Evolutionary conservation across 1,140 invertebrate genomes (phyloP).

Genomic region (Ooceraea biroi): DNA sequence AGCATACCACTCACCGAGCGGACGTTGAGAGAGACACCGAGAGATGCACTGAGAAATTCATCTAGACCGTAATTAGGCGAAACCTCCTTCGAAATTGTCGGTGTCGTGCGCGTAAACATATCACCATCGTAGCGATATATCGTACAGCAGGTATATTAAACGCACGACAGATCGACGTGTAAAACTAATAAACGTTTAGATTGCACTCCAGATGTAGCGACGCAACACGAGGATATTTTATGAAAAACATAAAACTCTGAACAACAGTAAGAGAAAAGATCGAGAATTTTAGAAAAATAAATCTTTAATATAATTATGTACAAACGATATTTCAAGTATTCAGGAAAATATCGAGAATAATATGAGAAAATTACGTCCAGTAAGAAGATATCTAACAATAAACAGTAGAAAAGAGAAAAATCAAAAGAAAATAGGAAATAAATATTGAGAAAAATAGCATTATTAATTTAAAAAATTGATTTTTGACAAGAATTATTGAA

Average conservation of each 20-base stretch:
- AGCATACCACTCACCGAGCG: conserved; percentile 2
- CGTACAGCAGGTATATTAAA: conserved; percentile 23
- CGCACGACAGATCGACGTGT: conserved; percentile 13
- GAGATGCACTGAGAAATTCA: conserved; percentile 27
- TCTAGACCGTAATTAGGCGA: conserved; percentile 55
- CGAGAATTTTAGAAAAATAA: background rate
- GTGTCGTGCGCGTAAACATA: conserved; percentile 27
- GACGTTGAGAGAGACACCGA: background rate
- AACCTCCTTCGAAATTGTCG: conserved; percentile 18
- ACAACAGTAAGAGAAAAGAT: background rate
- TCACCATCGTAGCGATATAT: conserved; percentile 44
- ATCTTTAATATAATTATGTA: no score
- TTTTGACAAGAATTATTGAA: background rate
- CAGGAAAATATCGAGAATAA: conserved; percentile 8
- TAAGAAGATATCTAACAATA: background rate
- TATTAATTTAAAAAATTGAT: background rate
- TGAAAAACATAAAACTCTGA: background rate
- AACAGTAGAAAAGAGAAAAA: background rate
- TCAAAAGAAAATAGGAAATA: background rate
- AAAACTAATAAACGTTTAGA: conserved; percentile 23
- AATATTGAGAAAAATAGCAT: background rate
- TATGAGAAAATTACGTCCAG: background rate
- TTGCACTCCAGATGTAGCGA: background rate
- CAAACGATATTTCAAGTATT: no score
- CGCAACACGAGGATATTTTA: background rate